Percentiles rank a stretch among this genome's conserved stretches.
These are phyloP conservation scores for Sussaba pulchella DNA, from an alignment of 2,888 invertebrate genomes.

Conservation along the genomic window DNA sequence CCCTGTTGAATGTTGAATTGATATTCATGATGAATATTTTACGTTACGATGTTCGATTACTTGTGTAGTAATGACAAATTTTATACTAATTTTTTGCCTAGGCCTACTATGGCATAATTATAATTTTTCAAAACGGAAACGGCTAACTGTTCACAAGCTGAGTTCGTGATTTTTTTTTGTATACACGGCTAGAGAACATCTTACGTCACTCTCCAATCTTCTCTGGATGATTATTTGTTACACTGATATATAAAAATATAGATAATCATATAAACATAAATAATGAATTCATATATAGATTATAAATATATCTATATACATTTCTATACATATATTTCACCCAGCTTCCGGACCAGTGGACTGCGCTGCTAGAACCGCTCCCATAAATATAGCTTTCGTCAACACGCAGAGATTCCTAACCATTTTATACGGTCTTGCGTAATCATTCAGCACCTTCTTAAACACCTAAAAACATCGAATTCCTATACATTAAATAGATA, in stretches of 20 bases:
- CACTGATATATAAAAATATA: neutral
- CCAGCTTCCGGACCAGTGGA: neutral
- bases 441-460: neutral
- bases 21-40: neutral
- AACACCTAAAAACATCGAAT: too few relatives aligned
- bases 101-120: too few relatives aligned
- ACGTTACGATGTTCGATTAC: too few relatives aligned
- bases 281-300: neutral
- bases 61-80: too few relatives aligned
- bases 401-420: neutral
- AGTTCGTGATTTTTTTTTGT: neutral
- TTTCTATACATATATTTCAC: neutral
- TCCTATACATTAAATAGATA: too few relatives aligned
- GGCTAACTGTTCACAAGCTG: neutral
- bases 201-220: too few relatives aligned
- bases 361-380: neutral
- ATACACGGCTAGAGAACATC: too few relatives aligned
- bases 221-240: neutral
- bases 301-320: neutral
- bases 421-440: slow-evolving; percentile 2
- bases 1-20: neutral
- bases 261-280: neutral
- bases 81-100: too few relatives aligned
- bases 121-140: too few relatives aligned
- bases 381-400: neutral